Evolutionary conservation across 2,113 vertebrate genomes (phyloP).

Genomic region (Cyprinodon variegatus): DNA sequence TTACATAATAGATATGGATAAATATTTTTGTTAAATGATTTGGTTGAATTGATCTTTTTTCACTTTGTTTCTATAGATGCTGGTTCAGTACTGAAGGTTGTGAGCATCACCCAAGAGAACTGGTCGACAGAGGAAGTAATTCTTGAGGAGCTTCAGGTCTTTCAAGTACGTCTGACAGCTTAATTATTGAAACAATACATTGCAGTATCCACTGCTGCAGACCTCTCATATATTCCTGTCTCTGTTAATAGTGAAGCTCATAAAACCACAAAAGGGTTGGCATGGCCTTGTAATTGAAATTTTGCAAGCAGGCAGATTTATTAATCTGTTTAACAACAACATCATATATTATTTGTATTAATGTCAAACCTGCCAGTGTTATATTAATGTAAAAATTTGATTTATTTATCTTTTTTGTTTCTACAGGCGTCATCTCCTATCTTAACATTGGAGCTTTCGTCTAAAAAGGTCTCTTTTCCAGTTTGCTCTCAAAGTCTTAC

Average conservation of each 20-base stretch:
- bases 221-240: neutral
- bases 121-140: slow-evolving; percentile 92
- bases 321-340: neutral
- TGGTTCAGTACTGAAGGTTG: slow-evolving; percentile 91
- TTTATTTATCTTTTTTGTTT: slow-evolving; percentile 18
- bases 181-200: slow-evolving; percentile 16
- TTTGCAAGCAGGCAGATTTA: neutral
- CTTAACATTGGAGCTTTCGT: slow-evolving; percentile 90
- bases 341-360: neutral
- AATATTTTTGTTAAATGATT: neutral
- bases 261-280: slow-evolving; percentile 17
- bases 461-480: slow-evolving; percentile 88
- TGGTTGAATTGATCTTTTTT: neutral
- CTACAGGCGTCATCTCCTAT: slow-evolving; percentile 81
- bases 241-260: neutral
- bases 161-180: slow-evolving; percentile 84
- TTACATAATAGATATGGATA: neutral
- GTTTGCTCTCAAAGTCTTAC: neutral
- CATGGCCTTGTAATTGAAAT: neutral
- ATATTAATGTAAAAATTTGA: neutral
- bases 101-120: slow-evolving; percentile 93
- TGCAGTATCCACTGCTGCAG: neutral
- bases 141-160: slow-evolving; percentile 92
- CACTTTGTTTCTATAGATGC: slow-evolving; percentile 76
- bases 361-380: neutral